Evolutionary conservation across 92 coral and sea anemone species (phyloP).

Genomic region (Palythoa grandis): DNA sequence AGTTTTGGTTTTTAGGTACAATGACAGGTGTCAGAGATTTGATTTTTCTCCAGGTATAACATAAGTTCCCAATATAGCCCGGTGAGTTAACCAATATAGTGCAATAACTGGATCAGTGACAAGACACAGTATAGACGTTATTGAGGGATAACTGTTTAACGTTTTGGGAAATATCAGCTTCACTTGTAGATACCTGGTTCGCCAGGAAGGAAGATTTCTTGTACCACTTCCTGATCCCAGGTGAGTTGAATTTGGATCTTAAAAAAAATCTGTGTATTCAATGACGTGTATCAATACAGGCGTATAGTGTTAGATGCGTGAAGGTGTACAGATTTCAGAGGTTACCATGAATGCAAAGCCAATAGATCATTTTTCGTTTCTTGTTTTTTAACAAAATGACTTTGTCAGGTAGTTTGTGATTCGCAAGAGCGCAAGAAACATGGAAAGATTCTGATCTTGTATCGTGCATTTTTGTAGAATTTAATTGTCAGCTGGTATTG

Average conservation of each 20-base stretch:
- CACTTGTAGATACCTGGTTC: background rate
- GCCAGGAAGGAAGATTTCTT: background rate
- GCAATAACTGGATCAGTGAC: slow-evolving; percentile 25
- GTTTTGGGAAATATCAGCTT: background rate
- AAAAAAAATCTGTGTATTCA: background rate
- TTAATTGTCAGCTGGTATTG: background rate
- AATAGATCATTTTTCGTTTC: no score
- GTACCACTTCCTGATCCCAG: slow-evolving; percentile 4
- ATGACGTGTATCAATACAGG: no score
- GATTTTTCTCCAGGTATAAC: slow-evolving; percentile 45
- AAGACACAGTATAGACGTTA: background rate
- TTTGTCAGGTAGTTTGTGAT: background rate
- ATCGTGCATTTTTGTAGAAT: no score
- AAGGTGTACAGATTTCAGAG: no score
- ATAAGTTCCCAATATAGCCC: slow-evolving; percentile 40
- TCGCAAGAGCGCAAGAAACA: background rate
- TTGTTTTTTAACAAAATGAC: background rate
- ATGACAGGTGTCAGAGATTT: slow-evolving; percentile 46
- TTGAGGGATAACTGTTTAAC: background rate
- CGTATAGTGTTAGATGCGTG: no score
- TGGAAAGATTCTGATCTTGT: background rate
- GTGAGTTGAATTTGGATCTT: background rate
- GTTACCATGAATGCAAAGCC: no score
- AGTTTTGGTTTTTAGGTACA: slow-evolving; percentile 19
- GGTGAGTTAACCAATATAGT: slow-evolving; percentile 36